Evolutionary conservation across 1,140 invertebrate species (phyloP), one percentile per base, ranked within the genome.

Genomic region (Anagrus nilaparvatae): DNA sequence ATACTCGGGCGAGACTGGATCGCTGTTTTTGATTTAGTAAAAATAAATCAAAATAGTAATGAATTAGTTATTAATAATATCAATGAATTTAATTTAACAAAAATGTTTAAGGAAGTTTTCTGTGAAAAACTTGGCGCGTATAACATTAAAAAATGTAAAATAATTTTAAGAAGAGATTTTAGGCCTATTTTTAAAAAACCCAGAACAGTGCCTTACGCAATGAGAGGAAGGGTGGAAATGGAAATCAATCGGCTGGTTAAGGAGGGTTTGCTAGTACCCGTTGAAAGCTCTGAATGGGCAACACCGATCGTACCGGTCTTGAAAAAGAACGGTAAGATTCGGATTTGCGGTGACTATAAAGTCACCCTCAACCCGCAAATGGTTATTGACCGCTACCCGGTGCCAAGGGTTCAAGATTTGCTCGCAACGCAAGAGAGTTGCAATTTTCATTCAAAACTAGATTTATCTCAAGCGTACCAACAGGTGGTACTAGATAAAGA

Each of bases 231-330:
- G 35, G 28, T 53, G 4, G 47, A 49, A 23, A 36, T 44, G 24
- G 49, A 53, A 36, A 44, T 51, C 7, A 39, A 51, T 25, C 40
- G 40, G 25, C 43, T 51, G 32, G 35, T 49, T 16, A 14, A 48
- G 19, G 17, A 43, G 14, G 40, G 40, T 5, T 32, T 47, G 10
- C 30, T 49, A 20, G 10, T 31, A 39, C 39, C 38, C 8, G 41
- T 48, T 3, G 33, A 48, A 9, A 45, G 56, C 40, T 50, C 55
- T 5, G 52, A 61, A 31, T 71, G 65, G 56, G 63, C 60, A 5
- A 56, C 59, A 6, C 67, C 63, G 0, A 53, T 73, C 5, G 67
- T 71, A 0, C 51, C 57, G 4, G 57, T 69, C 1, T 48, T 60
- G 18, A 68, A 69, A 48, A 40, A 45, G n/a, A 47, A 63, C 42